phyloP scores from a whole-genome alignment of 2,888 invertebrate species.

The Leucophenga maculata region DNA sequence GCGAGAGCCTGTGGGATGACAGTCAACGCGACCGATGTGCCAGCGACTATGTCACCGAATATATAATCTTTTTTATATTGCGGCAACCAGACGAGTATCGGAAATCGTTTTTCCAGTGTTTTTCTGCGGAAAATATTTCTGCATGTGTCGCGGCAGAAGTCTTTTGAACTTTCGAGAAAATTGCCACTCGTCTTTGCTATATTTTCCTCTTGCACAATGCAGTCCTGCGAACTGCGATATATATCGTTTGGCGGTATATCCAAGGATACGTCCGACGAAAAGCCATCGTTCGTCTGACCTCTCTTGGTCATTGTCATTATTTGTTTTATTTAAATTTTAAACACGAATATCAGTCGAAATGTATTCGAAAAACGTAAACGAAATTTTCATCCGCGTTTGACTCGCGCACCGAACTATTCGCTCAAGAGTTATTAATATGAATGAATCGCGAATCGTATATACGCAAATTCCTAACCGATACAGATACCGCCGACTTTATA shows the following conservation, averaged over 20 bases:
- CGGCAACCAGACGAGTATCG: slow-evolving; percentile 85
- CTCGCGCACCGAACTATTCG: slow-evolving; percentile 38
- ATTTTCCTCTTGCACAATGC: slow-evolving; percentile 72
- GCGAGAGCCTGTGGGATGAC: slow-evolving; percentile 86
- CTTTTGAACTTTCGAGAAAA: slow-evolving; percentile 35
- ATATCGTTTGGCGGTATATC: slow-evolving; percentile 69
- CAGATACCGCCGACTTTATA: background rate
- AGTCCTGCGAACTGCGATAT: slow-evolving; percentile 68
- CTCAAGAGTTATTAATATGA: slow-evolving; percentile 42
- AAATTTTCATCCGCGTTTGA: background rate
- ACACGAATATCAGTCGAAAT: background rate
- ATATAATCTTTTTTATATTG: slow-evolving; percentile 82
- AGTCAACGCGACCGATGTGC: slow-evolving; percentile 85
- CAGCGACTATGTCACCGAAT: slow-evolving; percentile 90
- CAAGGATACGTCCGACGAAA: slow-evolving; percentile 64
- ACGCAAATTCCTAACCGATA: slow-evolving; percentile 12
- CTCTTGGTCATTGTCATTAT: slow-evolving; percentile 44
- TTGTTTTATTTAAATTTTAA: background rate
- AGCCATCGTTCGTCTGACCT: slow-evolving; percentile 55
- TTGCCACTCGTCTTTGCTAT: slow-evolving; percentile 51
- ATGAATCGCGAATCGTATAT: slow-evolving; percentile 36
- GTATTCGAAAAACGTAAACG: background rate
- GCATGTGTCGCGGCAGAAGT: slow-evolving; percentile 55
- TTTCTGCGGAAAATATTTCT: slow-evolving; percentile 78
- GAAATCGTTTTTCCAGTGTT: slow-evolving; percentile 82